Percentiles rank a stretch among this genome's conserved stretches.
Evolutionary conservation across 30 jellyfish, hydroid and myxozoan genomes (phyloP).

Genomic region (Aurelia sp.): DNA sequence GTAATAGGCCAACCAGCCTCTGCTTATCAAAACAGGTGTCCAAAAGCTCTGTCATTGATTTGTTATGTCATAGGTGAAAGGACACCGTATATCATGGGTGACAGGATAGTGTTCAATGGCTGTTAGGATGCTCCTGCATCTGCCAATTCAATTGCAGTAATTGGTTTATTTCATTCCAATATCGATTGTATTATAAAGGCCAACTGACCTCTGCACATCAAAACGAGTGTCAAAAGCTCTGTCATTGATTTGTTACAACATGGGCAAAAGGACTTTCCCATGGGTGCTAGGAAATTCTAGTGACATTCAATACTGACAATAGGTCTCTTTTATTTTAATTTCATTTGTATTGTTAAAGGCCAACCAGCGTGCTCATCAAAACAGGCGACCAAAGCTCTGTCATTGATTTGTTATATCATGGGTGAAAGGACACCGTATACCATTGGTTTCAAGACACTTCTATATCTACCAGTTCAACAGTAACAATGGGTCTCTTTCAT

Average conservation of each 20-base stretch:
- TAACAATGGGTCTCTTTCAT: no score
- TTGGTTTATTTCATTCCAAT: background rate
- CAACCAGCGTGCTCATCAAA: conserved; percentile 23
- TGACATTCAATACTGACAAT: no score
- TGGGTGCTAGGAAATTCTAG: no score
- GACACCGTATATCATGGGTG: conserved; percentile 22
- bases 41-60: conserved; percentile 11
- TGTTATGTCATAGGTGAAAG: background rate
- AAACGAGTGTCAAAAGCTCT: conserved; percentile 33
- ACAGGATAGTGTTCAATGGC: no score
- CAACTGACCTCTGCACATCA: conserved; percentile 6
- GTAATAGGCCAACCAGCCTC: conserved; percentile 48
- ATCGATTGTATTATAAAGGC: conserved; percentile 51
- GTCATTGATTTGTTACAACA: conserved; percentile 21
- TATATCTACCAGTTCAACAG: no score
- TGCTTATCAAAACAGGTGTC: conserved; percentile 41
- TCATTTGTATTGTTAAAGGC: conserved; percentile 48
- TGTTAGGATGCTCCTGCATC: no score
- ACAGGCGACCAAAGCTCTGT: conserved; percentile 25
- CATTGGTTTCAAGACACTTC: background rate
- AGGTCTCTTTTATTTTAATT: background rate
- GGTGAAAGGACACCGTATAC: conserved; percentile 5
- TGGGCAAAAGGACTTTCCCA: conserved; percentile 9
- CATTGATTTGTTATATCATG: conserved; percentile 29
- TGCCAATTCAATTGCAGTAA: no score